Percentiles rank a stretch among this genome's conserved stretches.
These are phyloP conservation scores for Semnornis frantzii DNA, from an alignment of 2,113 vertebrate genomes.

Conservation along the genomic window DNA sequence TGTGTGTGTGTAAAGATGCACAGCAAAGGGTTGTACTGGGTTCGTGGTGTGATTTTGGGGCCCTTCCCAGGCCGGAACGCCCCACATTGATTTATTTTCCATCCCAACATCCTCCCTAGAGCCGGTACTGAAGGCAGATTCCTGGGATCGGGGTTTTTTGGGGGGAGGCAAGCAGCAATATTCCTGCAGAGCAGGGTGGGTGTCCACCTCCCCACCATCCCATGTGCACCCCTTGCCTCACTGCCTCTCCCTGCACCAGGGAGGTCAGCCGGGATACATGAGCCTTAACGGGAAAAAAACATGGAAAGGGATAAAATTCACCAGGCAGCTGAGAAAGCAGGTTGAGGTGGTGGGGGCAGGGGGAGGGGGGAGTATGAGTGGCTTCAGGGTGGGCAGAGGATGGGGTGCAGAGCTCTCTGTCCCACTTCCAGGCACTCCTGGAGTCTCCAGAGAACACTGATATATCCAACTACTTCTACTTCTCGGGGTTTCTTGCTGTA, in stretches of 20 bases:
- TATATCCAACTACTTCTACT: not conserved
- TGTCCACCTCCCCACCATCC: not conserved
- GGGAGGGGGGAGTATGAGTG: not conserved
- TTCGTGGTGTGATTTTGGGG: rapidly evolving
- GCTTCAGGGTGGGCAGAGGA: not conserved
- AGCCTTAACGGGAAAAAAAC: conserved; percentile 17
- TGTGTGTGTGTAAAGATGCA: not conserved
- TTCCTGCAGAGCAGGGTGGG: not conserved
- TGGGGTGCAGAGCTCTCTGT: rapidly evolving
- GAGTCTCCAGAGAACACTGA: too few relatives aligned
- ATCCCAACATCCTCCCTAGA: rapidly evolving
- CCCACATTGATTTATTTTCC: not conserved
- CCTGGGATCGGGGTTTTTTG: not conserved
- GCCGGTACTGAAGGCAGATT: not conserved
- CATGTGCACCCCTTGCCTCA: rapidly evolving
- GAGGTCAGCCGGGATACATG: not conserved
- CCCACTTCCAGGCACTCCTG: rapidly evolving
- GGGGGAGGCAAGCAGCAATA: rapidly evolving
- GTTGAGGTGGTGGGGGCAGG: not conserved
- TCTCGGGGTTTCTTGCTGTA: rapidly evolving
- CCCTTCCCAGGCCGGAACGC: not conserved
- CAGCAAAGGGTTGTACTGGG: not conserved
- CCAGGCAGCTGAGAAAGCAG: conserved; percentile 31
- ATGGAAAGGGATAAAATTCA: conserved; percentile 16
- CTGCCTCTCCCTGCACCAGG: not conserved